A percentile compares a stretch with the other conserved stretches of the same genome.
Evolutionary conservation across 2,113 vertebrate genomes (phyloP).

Genomic region (Sterna hirundo): DNA sequence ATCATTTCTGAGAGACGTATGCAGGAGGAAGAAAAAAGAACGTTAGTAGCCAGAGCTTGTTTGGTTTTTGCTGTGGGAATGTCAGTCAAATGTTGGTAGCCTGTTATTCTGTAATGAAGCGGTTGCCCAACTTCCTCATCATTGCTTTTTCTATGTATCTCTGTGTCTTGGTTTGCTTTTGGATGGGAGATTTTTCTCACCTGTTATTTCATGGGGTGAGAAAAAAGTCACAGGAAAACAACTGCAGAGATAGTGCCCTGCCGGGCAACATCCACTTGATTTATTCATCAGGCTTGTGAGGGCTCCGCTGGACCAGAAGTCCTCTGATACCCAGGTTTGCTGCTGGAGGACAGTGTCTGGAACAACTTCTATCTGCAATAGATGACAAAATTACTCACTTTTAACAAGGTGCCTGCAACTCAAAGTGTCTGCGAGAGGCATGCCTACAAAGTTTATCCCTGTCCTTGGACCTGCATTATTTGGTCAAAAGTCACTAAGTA

Average conservation of each 20-base stretch:
- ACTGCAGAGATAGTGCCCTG: background rate
- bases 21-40: background rate
- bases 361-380: background rate
- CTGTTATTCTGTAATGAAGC: background rate
- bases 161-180: background rate
- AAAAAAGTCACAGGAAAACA: conserved; percentile 7
- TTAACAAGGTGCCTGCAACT: background rate
- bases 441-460: background rate
- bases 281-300: background rate
- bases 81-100: background rate
- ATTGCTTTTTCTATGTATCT: fast-evolving
- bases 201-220: background rate
- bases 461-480: background rate
- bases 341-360: background rate
- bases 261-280: background rate
- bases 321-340: background rate
- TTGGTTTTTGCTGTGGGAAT: background rate
- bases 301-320: background rate
- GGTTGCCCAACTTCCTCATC: background rate
- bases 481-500: background rate
- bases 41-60: background rate
- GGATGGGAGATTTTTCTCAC: background rate
- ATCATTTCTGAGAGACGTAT: background rate
- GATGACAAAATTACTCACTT: background rate
- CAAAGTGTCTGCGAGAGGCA: background rate